Base-by-base conservation (phyloP, 2,113 vertebrate genomes). In the Recurvirostra avosetta region DNA sequence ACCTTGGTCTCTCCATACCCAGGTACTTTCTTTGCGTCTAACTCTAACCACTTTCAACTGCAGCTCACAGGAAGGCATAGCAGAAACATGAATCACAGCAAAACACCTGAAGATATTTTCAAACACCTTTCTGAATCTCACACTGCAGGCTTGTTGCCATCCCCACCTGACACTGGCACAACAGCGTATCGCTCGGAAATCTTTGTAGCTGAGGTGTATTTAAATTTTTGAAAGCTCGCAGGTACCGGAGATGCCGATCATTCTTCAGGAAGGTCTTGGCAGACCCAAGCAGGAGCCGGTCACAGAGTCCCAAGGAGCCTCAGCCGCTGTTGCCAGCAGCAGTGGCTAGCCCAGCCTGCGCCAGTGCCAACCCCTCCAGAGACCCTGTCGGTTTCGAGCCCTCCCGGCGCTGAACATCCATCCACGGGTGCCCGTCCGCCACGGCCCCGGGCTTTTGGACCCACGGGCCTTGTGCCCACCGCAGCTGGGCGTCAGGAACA, bases 141-240 rank as follows among this genome's bases (percentile, higher is more conserved):
- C 58, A 62, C 36, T 15, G 21, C 36, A 91, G 58, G 58, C 47
- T 93, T 23, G 41, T 20, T 85, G 74, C 53, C 65, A 73, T 19
- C 38, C 49, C 17, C 53, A 68, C 59, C 71, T 73, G 70, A 58
- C 23, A 22, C 23, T 36, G 36, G 40, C 90, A 81, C 23, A 45
- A 30, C 49, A 58, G 43, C 1, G 0, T 45, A 41, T 38, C 2
- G 0, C 55, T 70, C 0, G 0, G 40, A 70, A 67, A 70, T 40
- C 68, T 41, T 41, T 27, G 43, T n/a, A 29, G n/a, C 26, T 34
- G 50, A 36, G 36, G 27, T 32, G 32, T 17, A 49, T 63, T 74
- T 32, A 53, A 4, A 49, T 74, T 65, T 79, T 22, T 27, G 40
- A 66, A 43, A 43, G 41, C 36, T 71, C 0, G 0, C 1, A 1